Evolutionary conservation across 2,888 invertebrate genomes (phyloP), one percentile per base, ranked within the genome.

Genomic region (Habroteleia sp.): DNA sequence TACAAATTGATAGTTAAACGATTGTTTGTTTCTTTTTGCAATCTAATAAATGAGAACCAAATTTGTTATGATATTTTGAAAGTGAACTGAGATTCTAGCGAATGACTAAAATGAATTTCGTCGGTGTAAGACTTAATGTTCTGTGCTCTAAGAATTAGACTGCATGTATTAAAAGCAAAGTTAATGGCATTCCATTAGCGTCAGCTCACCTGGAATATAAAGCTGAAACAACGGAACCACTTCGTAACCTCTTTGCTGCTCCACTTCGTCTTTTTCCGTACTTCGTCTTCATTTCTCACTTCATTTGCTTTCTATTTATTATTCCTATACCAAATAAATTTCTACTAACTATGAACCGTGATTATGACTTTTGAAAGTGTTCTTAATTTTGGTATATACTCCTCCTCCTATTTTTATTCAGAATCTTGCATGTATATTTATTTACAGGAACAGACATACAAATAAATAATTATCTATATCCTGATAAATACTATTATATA

Each of bases 101-200:
- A 46, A 66, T 37, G 17, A 42, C 41, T 33, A 46, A 46, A 56
- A 56, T 66, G 54, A 52, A 54, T 46, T 31, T 46, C 46, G 10
- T 17, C 31, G 10, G 17, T 17, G 31, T 46, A 23, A 46, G 31
- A 10, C 46, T 46, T 46, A 46, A n/a, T n/a, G 46, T 31, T 14
- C 46, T 31, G 27, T 8, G 11, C 20, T 27, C 25, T 66, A 69
- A 73, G 62, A 73, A 79, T 77, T 66, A 66, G 66, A 52, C 73
- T 66, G 66, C 63, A 75, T 69, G 66, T 76, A 76, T 77, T 68
- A 77, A 77, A 78, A 77, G 74, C 76, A 74, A 69, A 77, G 76
- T 63, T 78, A 80, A 81, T 79, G 78, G 77, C 75, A 77, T 78
- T 80, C 80, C 80, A 80, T 81, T 81, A 81, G 76, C 77, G 73